A percentile compares a stretch with the other conserved stretches of the same genome.
Conservation (phyloP, 2,113 vertebrate species). For the Propithecus coquereli region DNA sequence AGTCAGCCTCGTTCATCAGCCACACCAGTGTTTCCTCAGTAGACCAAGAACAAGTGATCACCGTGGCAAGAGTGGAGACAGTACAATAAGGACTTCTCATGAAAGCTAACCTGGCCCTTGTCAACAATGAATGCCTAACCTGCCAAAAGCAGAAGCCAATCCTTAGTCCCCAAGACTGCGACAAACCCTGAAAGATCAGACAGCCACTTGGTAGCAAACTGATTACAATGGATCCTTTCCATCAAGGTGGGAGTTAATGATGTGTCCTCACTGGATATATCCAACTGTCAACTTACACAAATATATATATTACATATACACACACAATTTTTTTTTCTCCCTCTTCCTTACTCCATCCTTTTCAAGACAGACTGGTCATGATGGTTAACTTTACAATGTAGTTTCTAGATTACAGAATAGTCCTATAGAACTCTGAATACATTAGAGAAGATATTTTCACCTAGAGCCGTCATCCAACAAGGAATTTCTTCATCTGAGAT, state of each 20-base stretch:
- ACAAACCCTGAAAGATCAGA: not conserved
- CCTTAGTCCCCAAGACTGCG: not conserved
- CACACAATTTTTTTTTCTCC: not conserved
- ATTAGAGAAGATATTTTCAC: not conserved
- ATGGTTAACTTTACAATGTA: not conserved
- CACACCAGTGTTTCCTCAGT: not conserved
- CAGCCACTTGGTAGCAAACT: not conserved
- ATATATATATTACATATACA: fast-evolving
- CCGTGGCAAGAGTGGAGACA: not conserved
- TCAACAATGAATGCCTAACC: not conserved
- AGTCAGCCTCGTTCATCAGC: not conserved
- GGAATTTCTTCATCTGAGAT: slow-evolving; percentile 31
- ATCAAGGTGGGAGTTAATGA: not conserved
- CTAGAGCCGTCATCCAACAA: not conserved
- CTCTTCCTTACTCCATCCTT: not conserved
- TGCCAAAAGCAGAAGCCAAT: not conserved
- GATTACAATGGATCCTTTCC: not conserved
- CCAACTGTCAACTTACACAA: not conserved
- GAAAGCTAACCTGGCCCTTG: not conserved
- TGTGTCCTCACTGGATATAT: not conserved
- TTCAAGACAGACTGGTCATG: not conserved
- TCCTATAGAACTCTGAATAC: not conserved
- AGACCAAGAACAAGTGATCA: not conserved
- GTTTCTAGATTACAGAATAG: not conserved
- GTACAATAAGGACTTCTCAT: not conserved